Evolutionary conservation across 2,113 vertebrate species (phyloP).

Genomic region (Haliaeetus leucogaster): DNA sequence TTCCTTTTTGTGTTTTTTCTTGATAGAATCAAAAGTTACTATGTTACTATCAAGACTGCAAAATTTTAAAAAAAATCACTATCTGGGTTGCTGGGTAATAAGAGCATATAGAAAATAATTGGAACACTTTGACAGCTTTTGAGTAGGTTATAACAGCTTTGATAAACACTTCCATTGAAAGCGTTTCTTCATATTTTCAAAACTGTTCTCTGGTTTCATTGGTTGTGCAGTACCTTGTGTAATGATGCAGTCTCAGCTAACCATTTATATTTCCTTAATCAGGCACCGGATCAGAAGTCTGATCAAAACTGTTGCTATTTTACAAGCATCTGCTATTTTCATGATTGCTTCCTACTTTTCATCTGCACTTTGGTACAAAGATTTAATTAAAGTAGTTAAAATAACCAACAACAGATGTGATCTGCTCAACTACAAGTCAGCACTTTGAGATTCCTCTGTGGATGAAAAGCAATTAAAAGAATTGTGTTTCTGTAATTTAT

Average conservation of each 20-base stretch:
- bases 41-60: background rate
- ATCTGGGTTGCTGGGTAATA: background rate
- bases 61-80: background rate
- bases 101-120: background rate
- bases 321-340: slow-evolving; percentile 1
- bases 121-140: background rate
- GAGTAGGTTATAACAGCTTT: background rate
- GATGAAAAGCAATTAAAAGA: background rate
- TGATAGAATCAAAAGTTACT: background rate
- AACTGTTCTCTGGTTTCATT: background rate
- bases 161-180: background rate
- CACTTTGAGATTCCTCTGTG: background rate
- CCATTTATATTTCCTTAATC: background rate
- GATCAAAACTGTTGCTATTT: background rate
- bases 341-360: background rate
- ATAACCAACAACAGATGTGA: slow-evolving; percentile 2
- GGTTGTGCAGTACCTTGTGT: background rate
- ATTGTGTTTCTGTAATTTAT: background rate
- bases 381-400: slow-evolving; percentile 43
- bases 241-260: background rate
- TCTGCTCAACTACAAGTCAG: background rate
- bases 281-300: background rate
- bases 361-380: background rate
- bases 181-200: background rate
- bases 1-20: background rate